Evolutionary conservation across 2,113 vertebrate genomes (phyloP), one percentile per base, ranked within the genome.

Genomic region (Phyllopteryx taeniolatus): DNA sequence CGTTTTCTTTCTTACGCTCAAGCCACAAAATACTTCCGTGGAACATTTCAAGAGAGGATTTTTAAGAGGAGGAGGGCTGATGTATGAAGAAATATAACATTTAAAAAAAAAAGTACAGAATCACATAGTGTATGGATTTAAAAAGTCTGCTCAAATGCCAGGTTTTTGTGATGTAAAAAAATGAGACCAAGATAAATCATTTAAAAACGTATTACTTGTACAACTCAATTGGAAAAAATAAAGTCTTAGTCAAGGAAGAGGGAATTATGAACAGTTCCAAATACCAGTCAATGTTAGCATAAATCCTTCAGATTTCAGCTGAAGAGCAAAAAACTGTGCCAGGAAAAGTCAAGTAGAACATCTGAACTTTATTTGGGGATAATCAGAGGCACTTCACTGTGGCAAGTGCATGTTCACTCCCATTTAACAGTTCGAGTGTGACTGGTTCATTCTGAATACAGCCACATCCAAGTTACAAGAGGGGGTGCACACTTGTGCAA

Each of bases 11-110:
- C 77, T 79, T 61, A 71, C 69, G 53, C 73, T 82, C 60, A 89
- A 88, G 83, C 90, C 88, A 89, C 86, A 87, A 90, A 92, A 88
- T 84, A 85, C 86, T 91, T 91, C 88, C 83, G 85, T 84, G 84
- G 89, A 89, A 91, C 83, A 87, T 90, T 92, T 92, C 74, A 84
- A 87, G 72, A 68, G 70, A 86, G 76, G 80, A 63, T 81, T 85
- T 90, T 90, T 82, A 81, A 79, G 62, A 81, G 79, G 72, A 20
- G 69, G 71, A 66, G 47, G 69, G 57, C 57, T 31, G 59, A 61
- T 17, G 59, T 12, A 35, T 61, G 59, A 61, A 61, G 5, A 33
- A 35, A 35, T 17, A 61, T 8, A 33, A 4, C 27, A 51, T 5
- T 2, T 3, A 14, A 8, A 17, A 14, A 60, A 61, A 61, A 35